Percentiles rank a stretch among this genome's conserved stretches.
phyloP scores from a whole-genome alignment of 2,113 vertebrate genomes.

The Acanthochromis polyacanthus region DNA sequence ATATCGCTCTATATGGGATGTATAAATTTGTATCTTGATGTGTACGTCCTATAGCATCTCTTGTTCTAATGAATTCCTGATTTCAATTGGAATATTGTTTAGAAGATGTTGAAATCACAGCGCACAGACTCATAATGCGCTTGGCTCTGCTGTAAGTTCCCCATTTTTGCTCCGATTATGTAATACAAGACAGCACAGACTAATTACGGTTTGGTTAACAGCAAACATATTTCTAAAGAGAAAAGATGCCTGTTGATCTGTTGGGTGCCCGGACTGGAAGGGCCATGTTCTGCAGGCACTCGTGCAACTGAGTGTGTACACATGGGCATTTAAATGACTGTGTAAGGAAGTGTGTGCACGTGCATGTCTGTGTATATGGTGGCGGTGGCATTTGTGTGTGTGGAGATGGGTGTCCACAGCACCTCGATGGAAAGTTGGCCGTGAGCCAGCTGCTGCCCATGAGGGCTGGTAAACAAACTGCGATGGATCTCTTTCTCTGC shows the following conservation, averaged over 20 bases:
- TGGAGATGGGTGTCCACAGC: conserved; percentile 39
- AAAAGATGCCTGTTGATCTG: conserved; percentile 27
- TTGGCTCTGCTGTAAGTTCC: conserved; percentile 20
- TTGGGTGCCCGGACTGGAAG: background rate
- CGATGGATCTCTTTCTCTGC: conserved; percentile 64
- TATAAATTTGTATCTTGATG: no score
- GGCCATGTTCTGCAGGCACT: conserved; percentile 6
- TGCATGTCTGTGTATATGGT: conserved; percentile 44
- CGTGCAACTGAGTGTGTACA: conserved; percentile 20
- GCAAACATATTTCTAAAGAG: conserved; percentile 8
- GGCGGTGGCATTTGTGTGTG: conserved; percentile 31
- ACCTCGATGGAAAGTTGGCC: conserved; percentile 77
- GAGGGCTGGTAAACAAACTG: conserved; percentile 71
- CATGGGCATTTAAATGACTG: conserved; percentile 31
- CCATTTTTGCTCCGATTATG: conserved; percentile 25
- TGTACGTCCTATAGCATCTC: no score
- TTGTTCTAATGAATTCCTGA: no score
- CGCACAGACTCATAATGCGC: conserved; percentile 23
- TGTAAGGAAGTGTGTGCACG: conserved; percentile 35
- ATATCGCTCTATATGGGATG: no score
- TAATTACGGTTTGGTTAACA: conserved; percentile 22
- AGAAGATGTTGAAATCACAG: conserved; percentile 1
- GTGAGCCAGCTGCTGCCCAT: conserved; percentile 58
- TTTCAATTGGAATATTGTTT: background rate
- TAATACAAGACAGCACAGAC: conserved; percentile 10